Base-by-base conservation (phyloP, 53 echinoderm and acorn worm species). In the Holothuria scabra region DNA sequence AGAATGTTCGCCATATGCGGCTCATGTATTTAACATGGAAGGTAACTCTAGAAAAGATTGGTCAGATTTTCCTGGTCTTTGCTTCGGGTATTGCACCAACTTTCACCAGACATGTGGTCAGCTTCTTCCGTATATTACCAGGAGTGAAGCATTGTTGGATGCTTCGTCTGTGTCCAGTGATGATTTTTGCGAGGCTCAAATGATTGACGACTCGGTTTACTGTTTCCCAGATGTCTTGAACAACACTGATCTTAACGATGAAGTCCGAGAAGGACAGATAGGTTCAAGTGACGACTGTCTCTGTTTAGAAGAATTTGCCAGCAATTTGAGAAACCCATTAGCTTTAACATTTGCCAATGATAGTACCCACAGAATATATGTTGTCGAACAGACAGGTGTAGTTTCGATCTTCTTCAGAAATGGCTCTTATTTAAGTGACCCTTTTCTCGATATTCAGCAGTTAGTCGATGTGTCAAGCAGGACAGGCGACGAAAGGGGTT, bases 1-100 rank as follows among this genome's bases (percentile, higher is more conserved):
- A 87, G 93, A 94, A 46, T 96, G 96, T 65, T 96, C 96, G 3
- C 97, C 97, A 18, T 97, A 97, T 52, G 94, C 97, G 10, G 90
- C 92, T 61, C 97, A 97, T 79, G 30, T 94, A 4, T 97, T 82
- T 37, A 88, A 94, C 81, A 90, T 94, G n/a, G 97, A 97, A 58
- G 61, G 78, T 14, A 74, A 24, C 8, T 75, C 70, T 7, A 86
- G 83, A 37, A 37, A 38, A 37, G 79, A 67, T 13, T 67, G 48
- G 83, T 79, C 92, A 11, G 83, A 92, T 16, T 81, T 94, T 28
- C 97, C 97, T 10, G 97, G 97, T 28, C 91, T 97, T 13, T 97
- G 97, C 65, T 33, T 37, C 6, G 59, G 32, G 21, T 97, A 94
- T 85, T 97, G 97, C 69, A 61, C 82, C 24, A 80, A 88, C 30